These are phyloP conservation scores for Periparus ater DNA, from an alignment of 2,797 vertebrate genomes.

Conservation along the genomic window DNA sequence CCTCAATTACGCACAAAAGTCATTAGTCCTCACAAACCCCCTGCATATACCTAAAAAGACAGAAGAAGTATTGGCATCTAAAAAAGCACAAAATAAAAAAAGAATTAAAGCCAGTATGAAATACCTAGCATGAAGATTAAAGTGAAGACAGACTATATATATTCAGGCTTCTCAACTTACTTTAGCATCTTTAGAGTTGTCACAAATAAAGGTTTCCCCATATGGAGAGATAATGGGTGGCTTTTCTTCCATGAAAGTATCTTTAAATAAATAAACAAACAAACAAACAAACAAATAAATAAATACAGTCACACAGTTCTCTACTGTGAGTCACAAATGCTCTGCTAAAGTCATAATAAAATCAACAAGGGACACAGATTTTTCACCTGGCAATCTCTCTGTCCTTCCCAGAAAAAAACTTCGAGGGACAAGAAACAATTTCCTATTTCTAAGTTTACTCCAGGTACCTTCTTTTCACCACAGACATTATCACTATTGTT, in stretches of 20 bases:
- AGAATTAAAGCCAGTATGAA: not conserved
- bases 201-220: constrained; percentile 88
- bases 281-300: not conserved
- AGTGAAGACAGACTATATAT: not conserved
- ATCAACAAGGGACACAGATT: not conserved
- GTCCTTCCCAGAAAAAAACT: not conserved
- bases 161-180: constrained; percentile 77
- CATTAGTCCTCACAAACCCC: not conserved
- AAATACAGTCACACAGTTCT: not conserved
- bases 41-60: not conserved
- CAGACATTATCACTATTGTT: not conserved
- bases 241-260: constrained; percentile 76
- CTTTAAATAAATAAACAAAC: constrained; percentile 9
- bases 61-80: not conserved
- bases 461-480: not conserved
- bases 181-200: constrained; percentile 70
- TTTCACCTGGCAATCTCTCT: not conserved
- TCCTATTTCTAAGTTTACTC: not conserved
- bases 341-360: not conserved
- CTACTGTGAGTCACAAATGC: not conserved
- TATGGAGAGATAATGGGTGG: constrained; percentile 85
- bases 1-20: not conserved
- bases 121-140: not conserved
- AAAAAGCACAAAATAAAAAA: not conserved
- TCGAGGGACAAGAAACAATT: not conserved